phyloP scores from a whole-genome alignment of 2,888 invertebrate genomes.

The Andrena trimmerana region DNA sequence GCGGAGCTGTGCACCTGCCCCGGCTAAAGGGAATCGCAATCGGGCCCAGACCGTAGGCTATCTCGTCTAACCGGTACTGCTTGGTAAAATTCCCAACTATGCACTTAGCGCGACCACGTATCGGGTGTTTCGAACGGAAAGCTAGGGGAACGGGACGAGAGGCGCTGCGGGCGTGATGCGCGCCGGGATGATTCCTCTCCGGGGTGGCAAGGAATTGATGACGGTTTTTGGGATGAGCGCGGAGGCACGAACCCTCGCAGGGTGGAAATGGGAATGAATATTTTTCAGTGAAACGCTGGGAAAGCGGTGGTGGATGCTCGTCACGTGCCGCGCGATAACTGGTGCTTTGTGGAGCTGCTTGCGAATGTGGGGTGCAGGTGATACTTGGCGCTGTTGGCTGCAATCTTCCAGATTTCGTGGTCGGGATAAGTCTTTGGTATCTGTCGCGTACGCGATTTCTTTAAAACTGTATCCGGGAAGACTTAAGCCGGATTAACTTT shows the following conservation, averaged over 20 bases:
- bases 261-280: conserved; percentile 34
- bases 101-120: conserved; percentile 76
- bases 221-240: not conserved
- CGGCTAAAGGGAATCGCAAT: conserved; percentile 77
- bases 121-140: conserved; percentile 67
- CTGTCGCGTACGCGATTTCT: no score
- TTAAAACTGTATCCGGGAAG: no score
- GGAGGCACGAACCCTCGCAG: not conserved
- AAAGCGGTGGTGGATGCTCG: conserved; percentile 27
- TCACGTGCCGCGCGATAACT: conserved; percentile 45
- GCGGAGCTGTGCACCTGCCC: conserved; percentile 75
- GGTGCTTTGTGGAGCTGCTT: conserved; percentile 25
- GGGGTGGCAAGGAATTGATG: not conserved
- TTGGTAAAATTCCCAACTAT: conserved; percentile 81
- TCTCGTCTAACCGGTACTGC: conserved; percentile 82
- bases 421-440: not conserved
- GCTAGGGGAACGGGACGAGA: not conserved
- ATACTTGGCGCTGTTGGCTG: conserved; percentile 18
- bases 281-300: conserved; percentile 19
- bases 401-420: conserved; percentile 31
- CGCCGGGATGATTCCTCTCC: not conserved
- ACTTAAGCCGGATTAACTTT: no score
- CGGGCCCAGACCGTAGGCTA: conserved; percentile 75
- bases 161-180: not conserved
- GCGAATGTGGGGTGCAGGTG: conserved; percentile 28